phyloP scores from a whole-genome alignment of 2,797 vertebrate genomes.

The Sebastes cheni region DNA sequence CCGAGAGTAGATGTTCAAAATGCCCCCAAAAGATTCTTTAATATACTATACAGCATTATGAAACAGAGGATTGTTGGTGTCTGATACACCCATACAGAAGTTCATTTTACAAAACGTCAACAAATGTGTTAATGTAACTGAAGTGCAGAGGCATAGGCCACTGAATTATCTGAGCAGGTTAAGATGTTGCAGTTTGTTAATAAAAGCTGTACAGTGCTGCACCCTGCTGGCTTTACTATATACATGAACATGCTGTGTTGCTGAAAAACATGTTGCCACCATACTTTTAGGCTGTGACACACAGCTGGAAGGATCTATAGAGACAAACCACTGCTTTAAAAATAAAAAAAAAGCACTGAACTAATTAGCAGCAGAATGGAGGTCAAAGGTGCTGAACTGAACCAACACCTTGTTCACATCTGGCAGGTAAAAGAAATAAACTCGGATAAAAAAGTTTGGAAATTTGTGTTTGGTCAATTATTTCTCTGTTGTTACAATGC shows the following conservation, averaged over 20 bases:
- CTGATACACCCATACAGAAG: neutral
- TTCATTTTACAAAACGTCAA: neutral
- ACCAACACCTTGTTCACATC: neutral
- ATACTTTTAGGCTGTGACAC: neutral
- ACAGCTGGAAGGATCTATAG: neutral
- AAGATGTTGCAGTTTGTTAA: neutral
- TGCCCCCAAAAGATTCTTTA: neutral
- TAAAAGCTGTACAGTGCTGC: constrained; percentile 45
- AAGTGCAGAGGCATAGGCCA: accelerated
- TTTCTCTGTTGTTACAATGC: no score
- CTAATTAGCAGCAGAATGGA: constrained; percentile 1
- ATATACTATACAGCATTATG: neutral
- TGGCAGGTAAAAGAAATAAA: neutral
- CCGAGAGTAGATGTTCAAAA: neutral
- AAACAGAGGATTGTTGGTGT: neutral
- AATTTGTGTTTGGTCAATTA: no score
- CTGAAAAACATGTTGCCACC: neutral
- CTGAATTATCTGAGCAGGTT: neutral
- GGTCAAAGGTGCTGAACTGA: neutral
- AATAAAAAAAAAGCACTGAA: neutral
- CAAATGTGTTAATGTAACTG: neutral
- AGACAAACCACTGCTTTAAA: neutral
- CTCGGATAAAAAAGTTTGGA: no score
- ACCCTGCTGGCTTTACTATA: constrained; percentile 47
- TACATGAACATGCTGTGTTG: neutral